Base-by-base conservation (phyloP, 2,888 invertebrate genomes). In the Cyclophora punctaria region DNA sequence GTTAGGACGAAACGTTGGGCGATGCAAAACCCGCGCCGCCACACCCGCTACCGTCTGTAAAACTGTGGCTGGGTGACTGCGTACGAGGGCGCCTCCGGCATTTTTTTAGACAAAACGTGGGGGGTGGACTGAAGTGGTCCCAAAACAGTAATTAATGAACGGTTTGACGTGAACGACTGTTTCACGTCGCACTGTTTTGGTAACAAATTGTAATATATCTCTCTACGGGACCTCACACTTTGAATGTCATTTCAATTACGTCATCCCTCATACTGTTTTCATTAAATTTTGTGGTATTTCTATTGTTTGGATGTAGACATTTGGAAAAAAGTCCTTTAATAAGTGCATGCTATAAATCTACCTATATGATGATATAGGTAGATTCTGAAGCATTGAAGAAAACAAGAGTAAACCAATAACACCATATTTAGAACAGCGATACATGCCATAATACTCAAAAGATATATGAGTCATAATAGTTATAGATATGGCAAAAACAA, bases 181-280 rank as follows among this genome's bases (percentile, higher is more conserved):
- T 80, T 69, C 58, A 73, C 73, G 81, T 83, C 80, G 75, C 78
- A 78, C 72, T 83, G 81, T 85, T 87, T 83, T 79, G 83, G 81
- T 80, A 78, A 83, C 83, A 84, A 78, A 80, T 80, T 79, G 75
- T 83, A 79, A 83, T 78, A 74, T 79, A 81, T 79, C 69, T 74
- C 78, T 67, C 76, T 62, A 62, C 63, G 67, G 78, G 86, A 84
- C 83, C 81, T 74, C 84, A 83, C 86, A 85, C 80, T 78, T 78
- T 56, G 78, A 78, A 80, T 73, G 71, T 72, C 75, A 73, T 71
- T 64, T 69, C 60, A 67, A 75, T 81, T 73, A 77, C 78, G 80
- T 82, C 80, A 80, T 75, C 71, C 20, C 20, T 20, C 20, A 20
- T 20, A 20, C 20, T 20, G 20, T 20, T 20, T 20, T 20, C 20